Base-by-base conservation (phyloP, 2,113 vertebrate species). In the Grammomys surdaster region DNA sequence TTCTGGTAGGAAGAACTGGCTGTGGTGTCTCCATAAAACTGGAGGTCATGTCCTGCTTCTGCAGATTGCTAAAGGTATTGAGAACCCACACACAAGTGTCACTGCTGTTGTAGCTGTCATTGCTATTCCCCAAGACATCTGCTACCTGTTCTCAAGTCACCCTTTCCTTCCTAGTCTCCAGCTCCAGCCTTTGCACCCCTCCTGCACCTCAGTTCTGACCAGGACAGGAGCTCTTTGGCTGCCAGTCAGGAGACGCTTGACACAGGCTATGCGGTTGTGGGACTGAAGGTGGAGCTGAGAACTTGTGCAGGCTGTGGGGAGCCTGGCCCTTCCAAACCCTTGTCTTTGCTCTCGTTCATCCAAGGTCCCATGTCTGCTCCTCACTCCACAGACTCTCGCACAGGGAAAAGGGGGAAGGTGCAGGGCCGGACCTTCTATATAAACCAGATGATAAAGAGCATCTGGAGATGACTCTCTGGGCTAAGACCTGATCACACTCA, bases 21-120 rank as follows among this genome's bases (percentile, higher is more conserved):
- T 36, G 10, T 19, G 48, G 46, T 36, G 72, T 8, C 16, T 70
- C 36, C 81, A 75, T 36, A 70, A 72, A 78, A 26, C 7, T 11
- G 46, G 72, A 89, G 36, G 48, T 36, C 14, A 17, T 2, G 10
- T 6, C 46, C 33, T 4, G 3, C 24, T 26, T 93, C 63, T 12
- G n/a, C 43, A 31, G 5, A 26, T 33, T 58, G 81, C 51, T 78
- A 28, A 51, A 75, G 24, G 72, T 8, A 33, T 63, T 11, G 36
- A 0, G 72, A 33, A 43, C 13, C 36, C 70, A 19, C 9, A 36
- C 1, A 20, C 7, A 28, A 3, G 0, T 40, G 20, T 65, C 12
- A 2, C 28, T 7, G 0, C 9, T 10, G 43, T 58, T 1, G 0
- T 3, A 4, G 16, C 36, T 17, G 20, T 33, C 7, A 28, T 9